phyloP scores from a whole-genome alignment of 2,113 vertebrate species.

The Mola mola region DNA sequence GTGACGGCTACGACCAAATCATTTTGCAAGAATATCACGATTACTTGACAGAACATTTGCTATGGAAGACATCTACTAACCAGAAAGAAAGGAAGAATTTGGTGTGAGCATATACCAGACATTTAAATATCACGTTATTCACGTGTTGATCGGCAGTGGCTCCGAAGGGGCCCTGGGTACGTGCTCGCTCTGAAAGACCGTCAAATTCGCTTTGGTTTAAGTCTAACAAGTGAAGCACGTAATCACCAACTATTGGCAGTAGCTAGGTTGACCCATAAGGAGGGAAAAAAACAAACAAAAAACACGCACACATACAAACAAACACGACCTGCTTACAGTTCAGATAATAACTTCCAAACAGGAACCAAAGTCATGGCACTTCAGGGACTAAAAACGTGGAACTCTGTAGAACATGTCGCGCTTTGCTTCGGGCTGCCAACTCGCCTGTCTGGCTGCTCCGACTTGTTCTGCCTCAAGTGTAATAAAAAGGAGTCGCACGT shows the following conservation, averaged over 20 bases:
- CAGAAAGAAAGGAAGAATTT: not conserved
- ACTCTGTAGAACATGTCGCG: slow-evolving; percentile 3
- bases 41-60: not conserved
- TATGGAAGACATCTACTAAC: not conserved
- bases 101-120: not conserved
- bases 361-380: slow-evolving; percentile 53
- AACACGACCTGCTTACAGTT: slow-evolving; percentile 19
- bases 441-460: slow-evolving; percentile 9
- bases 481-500: slow-evolving; percentile 20
- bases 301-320: not conserved
- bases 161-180: not conserved
- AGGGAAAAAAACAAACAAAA: not conserved
- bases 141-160: not conserved
- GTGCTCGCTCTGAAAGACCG: not conserved
- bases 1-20: too few relatives aligned
- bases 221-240: slow-evolving; percentile 14
- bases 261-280: slow-evolving; percentile 29
- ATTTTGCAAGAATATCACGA: too few relatives aligned
- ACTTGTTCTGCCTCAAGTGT: slow-evolving; percentile 10
- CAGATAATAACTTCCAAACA: slow-evolving; percentile 23
- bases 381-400: slow-evolving; percentile 42
- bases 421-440: slow-evolving; percentile 1
- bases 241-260: slow-evolving; percentile 43
- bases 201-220: slow-evolving; percentile 14
- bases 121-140: slow-evolving; percentile 1